Evolutionary conservation across 2,113 vertebrate genomes (phyloP), one percentile per base, ranked within the genome.

Genomic region (Serilophus lunatus): DNA sequence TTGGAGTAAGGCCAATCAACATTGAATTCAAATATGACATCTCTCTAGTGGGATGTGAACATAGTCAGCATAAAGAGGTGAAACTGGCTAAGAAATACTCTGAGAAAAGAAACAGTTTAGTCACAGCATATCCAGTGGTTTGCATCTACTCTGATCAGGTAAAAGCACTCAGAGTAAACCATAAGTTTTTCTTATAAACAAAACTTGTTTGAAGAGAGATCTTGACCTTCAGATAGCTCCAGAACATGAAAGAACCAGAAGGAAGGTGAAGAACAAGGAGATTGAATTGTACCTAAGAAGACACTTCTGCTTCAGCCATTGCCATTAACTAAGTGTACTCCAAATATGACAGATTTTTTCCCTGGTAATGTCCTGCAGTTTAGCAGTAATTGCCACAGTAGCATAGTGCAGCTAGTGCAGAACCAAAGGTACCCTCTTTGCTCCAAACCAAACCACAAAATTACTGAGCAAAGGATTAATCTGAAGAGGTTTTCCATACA

Each of bases 1-100:
- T 50, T 94, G 88, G 77, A 94, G 51, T 90, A 90, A 88, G 75
- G 90, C 93, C 88, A 96, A 56, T 95, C 92, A 88, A 69, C 96
- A 96, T 82, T 56, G 72, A 93, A 90, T 83, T 93, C 92, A 93
- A 96, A 96, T 85, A 91, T 0, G 15, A 87, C 82, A 86, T 91
- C 25, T 83, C 82, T 88, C 44, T 72, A 81, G 60, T 42, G 49
- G 68, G 50, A 77, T 0, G 0, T 60, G 69, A 92, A 93, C 59
- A 44, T 12, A 93, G 66, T 82, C 71, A 92, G 83, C 40, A 92
- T n/a, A 91, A 80, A 78, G 40, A 82, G 28, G 18, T 3, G 0
- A 87, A 91, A 71, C 12, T 2, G 3, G 44, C 31, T 86, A 88
- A 88, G 76, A 90, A 88, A 51, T 51, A 44, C 7, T 12, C 44